These are phyloP conservation scores for Troides helena DNA, from an alignment of 2,888 invertebrate species.

Conservation along the genomic window DNA sequence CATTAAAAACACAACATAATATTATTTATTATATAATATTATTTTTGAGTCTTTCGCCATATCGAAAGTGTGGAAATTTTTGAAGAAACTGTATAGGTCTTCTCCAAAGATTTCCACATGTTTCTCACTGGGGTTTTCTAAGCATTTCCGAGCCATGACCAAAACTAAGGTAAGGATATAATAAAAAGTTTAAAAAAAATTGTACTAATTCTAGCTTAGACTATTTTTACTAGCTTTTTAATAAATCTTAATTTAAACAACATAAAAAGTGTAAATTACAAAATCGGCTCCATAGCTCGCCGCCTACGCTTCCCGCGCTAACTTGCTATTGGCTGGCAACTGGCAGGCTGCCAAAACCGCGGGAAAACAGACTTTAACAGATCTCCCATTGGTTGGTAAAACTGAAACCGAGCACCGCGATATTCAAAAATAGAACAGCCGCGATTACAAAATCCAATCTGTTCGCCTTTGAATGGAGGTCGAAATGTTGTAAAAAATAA, in stretches of 20 bases:
- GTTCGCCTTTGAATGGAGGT: constrained; percentile 33
- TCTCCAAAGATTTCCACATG: too few relatives aligned
- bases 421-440: constrained; percentile 76
- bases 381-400: constrained; percentile 61
- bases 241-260: background rate
- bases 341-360: constrained; percentile 75
- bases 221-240: background rate
- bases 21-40: too few relatives aligned
- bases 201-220: background rate
- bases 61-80: too few relatives aligned
- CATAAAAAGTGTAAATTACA: background rate
- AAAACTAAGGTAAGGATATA: too few relatives aligned
- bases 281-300: constrained; percentile 40
- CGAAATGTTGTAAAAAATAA: constrained; percentile 20
- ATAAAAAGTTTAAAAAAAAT: too few relatives aligned
- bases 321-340: constrained; percentile 60
- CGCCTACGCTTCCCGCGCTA: constrained; percentile 60
- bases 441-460: constrained; percentile 50
- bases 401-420: constrained; percentile 77
- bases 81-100: too few relatives aligned
- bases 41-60: too few relatives aligned
- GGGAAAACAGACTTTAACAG: constrained; percentile 61
- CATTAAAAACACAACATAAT: too few relatives aligned
- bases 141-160: too few relatives aligned
- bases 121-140: too few relatives aligned